Conservation (phyloP, 2,888 invertebrate species). For the Margaritifera margaritifera region DNA sequence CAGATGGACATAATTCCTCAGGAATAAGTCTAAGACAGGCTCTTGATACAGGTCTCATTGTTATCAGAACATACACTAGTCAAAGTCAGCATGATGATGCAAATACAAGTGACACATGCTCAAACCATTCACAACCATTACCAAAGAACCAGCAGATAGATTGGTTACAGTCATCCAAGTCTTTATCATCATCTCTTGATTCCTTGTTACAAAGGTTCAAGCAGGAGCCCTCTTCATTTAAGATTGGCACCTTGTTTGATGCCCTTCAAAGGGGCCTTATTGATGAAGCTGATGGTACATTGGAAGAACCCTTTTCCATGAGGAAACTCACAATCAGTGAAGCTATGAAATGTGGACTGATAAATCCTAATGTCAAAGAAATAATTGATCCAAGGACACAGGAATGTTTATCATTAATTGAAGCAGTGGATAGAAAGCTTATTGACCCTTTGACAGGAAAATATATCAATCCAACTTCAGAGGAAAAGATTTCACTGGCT, state of each 20-base stretch:
- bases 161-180: slow-evolving; percentile 46
- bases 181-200: slow-evolving; percentile 56
- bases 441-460: slow-evolving; percentile 50
- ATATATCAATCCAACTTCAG: slow-evolving; percentile 48
- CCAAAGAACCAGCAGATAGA: slow-evolving; percentile 26
- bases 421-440: slow-evolving; percentile 47
- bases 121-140: slow-evolving; percentile 14
- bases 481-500: slow-evolving; percentile 73
- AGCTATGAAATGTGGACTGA: slow-evolving; percentile 74
- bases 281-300: slow-evolving; percentile 27
- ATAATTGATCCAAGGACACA: slow-evolving; percentile 77
- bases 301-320: slow-evolving; percentile 51
- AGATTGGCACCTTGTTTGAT: slow-evolving; percentile 44
- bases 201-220: slow-evolving; percentile 49
- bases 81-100: slow-evolving; percentile 20
- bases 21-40: slow-evolving; percentile 40
- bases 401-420: slow-evolving; percentile 45
- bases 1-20: slow-evolving; percentile 1
- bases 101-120: slow-evolving; percentile 35
- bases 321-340: slow-evolving; percentile 74
- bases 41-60: slow-evolving; percentile 27
- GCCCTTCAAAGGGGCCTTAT: slow-evolving; percentile 46
- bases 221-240: slow-evolving; percentile 40
- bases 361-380: slow-evolving; percentile 50
- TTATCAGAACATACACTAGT: slow-evolving; percentile 15